A percentile compares a stretch with the other conserved stretches of the same genome.
phyloP scores from a whole-genome alignment of 1,140 invertebrate species.

The Macrostomum lignano region DNA sequence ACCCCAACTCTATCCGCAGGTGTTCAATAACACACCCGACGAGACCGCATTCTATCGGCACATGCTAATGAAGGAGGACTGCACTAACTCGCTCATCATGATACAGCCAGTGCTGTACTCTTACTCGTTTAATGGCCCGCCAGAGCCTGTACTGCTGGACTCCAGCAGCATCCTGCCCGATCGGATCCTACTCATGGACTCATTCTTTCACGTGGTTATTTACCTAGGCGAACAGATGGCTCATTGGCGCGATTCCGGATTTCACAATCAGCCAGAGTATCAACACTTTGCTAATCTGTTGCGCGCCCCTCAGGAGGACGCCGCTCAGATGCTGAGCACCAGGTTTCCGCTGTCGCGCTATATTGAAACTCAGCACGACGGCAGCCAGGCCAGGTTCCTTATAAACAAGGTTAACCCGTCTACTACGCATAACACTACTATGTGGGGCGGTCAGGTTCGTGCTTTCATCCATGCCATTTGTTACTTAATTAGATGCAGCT shows the following conservation, averaged over 20 bases:
- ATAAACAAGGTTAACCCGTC: conserved; percentile 97
- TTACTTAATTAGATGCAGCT: no score
- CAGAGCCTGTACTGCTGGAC: conserved; percentile 42
- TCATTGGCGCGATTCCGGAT: conserved; percentile 1
- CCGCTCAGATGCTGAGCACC: conserved; percentile 69
- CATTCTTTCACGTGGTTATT: conserved; percentile 97
- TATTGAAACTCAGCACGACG: conserved; percentile 90
- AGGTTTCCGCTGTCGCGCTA: conserved; percentile 93
- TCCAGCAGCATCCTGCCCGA: conserved; percentile 87
- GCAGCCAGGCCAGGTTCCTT: conserved; percentile 66
- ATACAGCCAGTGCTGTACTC: conserved; percentile 94
- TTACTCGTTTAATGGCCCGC: conserved; percentile 85
- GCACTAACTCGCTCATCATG: conserved; percentile 91
- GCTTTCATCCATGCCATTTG: no score
- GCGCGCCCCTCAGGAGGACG: conserved; percentile 80
- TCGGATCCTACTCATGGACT: conserved; percentile 90
- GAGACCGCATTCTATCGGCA: conserved; percentile 93
- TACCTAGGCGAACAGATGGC: conserved; percentile 45
- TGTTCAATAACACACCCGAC: conserved; percentile 99
- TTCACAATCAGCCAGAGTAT: conserved; percentile 54
- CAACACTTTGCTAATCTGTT: conserved; percentile 82
- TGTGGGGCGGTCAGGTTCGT: conserved; percentile 40
- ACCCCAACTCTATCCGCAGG: no score
- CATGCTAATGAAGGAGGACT: conserved; percentile 48
- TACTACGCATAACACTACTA: conserved; percentile 97